A percentile compares a stretch with the other conserved stretches of the same genome.
Evolutionary conservation across 2,888 invertebrate genomes (phyloP).

Genomic region (Parnassius smintheus): DNA sequence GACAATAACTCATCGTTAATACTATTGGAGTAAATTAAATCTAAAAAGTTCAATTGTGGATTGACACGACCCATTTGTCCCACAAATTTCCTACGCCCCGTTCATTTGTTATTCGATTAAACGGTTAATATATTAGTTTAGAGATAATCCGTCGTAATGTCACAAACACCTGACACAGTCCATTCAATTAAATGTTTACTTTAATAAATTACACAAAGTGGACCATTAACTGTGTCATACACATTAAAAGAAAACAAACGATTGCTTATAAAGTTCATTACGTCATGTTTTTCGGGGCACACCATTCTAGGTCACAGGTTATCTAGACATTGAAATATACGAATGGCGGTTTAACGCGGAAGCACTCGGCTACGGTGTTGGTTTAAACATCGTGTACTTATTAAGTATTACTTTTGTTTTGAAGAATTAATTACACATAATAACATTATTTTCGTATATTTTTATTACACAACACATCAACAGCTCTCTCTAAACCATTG

Average conservation of each 20-base stretch:
- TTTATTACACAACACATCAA: too few species aligned
- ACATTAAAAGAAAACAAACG: conserved; percentile 8
- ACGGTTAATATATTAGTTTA: conserved; percentile 35
- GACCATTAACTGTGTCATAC: conserved; percentile 13
- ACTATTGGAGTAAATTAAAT: conserved; percentile 55
- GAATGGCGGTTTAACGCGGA: conserved; percentile 11
- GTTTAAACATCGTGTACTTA: conserved; percentile 1
- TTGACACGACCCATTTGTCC: conserved; percentile 63
- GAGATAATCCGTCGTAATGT: conserved; percentile 28
- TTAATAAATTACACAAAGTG: conserved; percentile 18
- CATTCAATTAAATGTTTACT: conserved; percentile 12
- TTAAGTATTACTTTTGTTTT: conserved; percentile 1
- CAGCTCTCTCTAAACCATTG: too few species aligned
- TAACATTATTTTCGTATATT: too few species aligned
- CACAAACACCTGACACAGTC: conserved; percentile 13
- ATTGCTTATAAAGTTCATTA: conserved; percentile 14
- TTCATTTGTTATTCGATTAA: conserved; percentile 50
- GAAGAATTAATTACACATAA: neutral
- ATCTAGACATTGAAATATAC: conserved; percentile 21
- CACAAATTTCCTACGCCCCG: conserved; percentile 54
- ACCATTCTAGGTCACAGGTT: conserved; percentile 15
- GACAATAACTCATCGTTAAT: conserved; percentile 59
- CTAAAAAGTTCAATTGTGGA: conserved; percentile 72
- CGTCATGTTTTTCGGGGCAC: conserved; percentile 11
- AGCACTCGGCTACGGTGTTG: conserved; percentile 10